Base-by-base conservation (phyloP, 2,888 invertebrate species). In the Tetrapedia diversipes region DNA sequence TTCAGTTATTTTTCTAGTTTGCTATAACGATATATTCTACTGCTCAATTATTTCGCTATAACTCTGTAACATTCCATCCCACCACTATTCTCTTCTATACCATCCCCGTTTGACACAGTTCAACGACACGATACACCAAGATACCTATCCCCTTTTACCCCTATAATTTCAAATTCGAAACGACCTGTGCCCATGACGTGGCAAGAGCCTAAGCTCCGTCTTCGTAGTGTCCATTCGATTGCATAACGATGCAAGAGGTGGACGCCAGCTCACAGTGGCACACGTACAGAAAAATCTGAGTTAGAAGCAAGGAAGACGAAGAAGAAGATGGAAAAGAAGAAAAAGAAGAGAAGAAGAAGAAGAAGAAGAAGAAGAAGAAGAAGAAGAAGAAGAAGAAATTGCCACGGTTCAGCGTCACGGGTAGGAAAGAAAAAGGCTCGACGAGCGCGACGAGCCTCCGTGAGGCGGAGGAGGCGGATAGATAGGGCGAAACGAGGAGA, bases 391-490 rank as follows among this genome's bases (percentile, higher is more conserved):
- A 80, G n/a, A 79, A 68, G 70, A 77, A 69, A 81, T 68, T 70
- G 68, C 56, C 11, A 24, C 32, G 16, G 14, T 22, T 47, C 22
- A 47, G 10, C 45, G 10, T 19, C 7, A 16, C 41, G 2, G 10
- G 19, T 1, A 43, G 19, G 19, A 43, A 10, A 43, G 43, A 32
- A 32, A 32, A 32, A 8, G 8, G 8, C 7, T 32, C 8, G 32
- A 6, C 27, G 19, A 7, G 45, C 57, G 32, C 27, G 16, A 6
- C 1, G 49, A 22, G n/a, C 7, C 8, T 43, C 19, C 19, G 2
- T 3, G 85, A 82, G 83, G 89, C 86, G 87, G 87, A 24, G 19
- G 43, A 27, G 41, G 57, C 53, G 45, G 51, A 59, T 41, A 49
- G 63, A 61, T 68, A 57, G 70, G 65, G 49, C 34, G 32, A 53